Percentiles rank a stretch among this genome's conserved stretches.
These are phyloP conservation scores for Mustelus asterias DNA, from an alignment of 2,113 vertebrate species.

Conservation along the genomic window DNA sequence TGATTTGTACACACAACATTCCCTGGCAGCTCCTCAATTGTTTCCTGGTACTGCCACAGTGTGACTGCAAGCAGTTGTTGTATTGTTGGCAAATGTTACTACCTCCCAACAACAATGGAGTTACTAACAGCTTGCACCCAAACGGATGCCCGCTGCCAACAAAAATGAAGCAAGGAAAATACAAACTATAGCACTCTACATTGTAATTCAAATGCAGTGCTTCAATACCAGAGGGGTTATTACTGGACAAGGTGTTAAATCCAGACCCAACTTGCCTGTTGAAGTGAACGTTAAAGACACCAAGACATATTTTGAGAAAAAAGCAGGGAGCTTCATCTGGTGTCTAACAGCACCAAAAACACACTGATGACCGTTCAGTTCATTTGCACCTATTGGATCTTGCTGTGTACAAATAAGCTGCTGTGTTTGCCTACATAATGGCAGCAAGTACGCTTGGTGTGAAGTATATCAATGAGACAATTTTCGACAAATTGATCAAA, in stretches of 20 bases:
- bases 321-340: too few relatives aligned
- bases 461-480: too few relatives aligned
- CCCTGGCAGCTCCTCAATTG: neutral
- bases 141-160: neutral
- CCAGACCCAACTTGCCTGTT: neutral
- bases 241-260: neutral
- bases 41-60: neutral
- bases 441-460: too few relatives aligned
- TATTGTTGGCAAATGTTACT: neutral
- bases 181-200: neutral
- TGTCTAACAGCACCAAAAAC: too few relatives aligned
- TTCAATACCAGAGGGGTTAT: neutral
- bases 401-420: too few relatives aligned
- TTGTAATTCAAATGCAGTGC: neutral
- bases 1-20: neutral
- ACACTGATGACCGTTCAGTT: too few relatives aligned
- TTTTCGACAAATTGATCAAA: too few relatives aligned
- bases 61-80: neutral
- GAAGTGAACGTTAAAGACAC: neutral
- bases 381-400: too few relatives aligned
- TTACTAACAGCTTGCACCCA: neutral
- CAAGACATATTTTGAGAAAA: too few relatives aligned
- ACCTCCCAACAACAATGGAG: neutral
- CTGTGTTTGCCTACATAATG: too few relatives aligned
- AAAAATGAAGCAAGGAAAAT: neutral